These are phyloP conservation scores for Brachionus calyciflorus DNA, from an alignment of 1,140 invertebrate species.

Conservation along the genomic window DNA sequence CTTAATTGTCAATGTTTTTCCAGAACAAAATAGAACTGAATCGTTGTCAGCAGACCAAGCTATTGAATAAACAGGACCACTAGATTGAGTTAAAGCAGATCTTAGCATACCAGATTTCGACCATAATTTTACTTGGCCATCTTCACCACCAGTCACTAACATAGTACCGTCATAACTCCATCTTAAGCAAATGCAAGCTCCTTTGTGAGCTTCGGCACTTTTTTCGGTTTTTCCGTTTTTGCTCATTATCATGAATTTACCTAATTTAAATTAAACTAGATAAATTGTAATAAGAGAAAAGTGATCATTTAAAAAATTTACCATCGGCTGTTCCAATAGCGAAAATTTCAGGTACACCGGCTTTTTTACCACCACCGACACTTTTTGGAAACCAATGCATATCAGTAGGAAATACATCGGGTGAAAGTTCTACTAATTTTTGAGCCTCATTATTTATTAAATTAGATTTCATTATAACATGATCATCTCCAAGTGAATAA, in stretches of 20 bases:
- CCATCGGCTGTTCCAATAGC: conserved; percentile 86
- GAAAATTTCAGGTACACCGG: conserved; percentile 71
- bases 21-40: conserved; percentile 78
- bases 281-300: not conserved
- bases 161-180: conserved; percentile 92
- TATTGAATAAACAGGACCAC: conserved; percentile 66
- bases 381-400: conserved; percentile 74
- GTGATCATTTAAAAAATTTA: conserved; percentile 45
- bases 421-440: conserved; percentile 72
- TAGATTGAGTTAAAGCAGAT: conserved; percentile 77
- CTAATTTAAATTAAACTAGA: conserved; percentile 60
- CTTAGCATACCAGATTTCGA: conserved; percentile 89
- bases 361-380: conserved; percentile 55
- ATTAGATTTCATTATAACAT: conserved; percentile 82
- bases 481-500: conserved; percentile 87
- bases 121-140: conserved; percentile 94
- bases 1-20: conserved; percentile 79
- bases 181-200: conserved; percentile 70
- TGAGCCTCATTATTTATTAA: conserved; percentile 65
- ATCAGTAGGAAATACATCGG: conserved; percentile 80
- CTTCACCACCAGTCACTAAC: conserved; percentile 87
- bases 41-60: conserved; percentile 82
- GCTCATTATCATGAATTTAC: conserved; percentile 83
- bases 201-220: conserved; percentile 83
- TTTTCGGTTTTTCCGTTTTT: conserved; percentile 86